Evolutionary conservation across 1,140 invertebrate species (phyloP).

Genomic region (Calycopis cecrops): DNA sequence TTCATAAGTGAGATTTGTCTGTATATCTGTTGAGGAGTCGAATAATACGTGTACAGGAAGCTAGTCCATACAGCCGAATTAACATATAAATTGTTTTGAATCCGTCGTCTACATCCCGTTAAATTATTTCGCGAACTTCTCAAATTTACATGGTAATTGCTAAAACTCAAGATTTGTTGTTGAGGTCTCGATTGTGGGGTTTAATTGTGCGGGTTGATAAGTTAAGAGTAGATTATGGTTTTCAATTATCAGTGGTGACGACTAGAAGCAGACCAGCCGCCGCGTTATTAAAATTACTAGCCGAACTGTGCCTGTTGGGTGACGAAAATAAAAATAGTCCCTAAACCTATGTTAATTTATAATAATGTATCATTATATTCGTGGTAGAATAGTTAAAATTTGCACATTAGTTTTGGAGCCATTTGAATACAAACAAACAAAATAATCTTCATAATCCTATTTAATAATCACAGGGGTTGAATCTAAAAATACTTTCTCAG

Average conservation of each 20-base stretch:
- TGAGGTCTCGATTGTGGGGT: slow-evolving; percentile 52
- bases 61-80: slow-evolving; percentile 60
- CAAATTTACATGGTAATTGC: slow-evolving; percentile 73
- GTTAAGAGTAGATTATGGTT: slow-evolving; percentile 1
- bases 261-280: neutral
- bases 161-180: slow-evolving; percentile 70
- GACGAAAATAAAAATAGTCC: no score
- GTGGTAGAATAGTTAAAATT: no score
- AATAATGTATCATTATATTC: no score
- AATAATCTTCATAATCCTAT: no score
- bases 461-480: no score
- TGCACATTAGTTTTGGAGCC: no score
- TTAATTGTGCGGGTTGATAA: slow-evolving; percentile 25
- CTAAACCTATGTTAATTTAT: no score
- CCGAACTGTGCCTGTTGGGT: no score
- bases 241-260: slow-evolving; percentile 13
- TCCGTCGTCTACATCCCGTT: slow-evolving; percentile 61
- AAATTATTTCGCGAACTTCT: slow-evolving; percentile 72
- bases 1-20: slow-evolving; percentile 24
- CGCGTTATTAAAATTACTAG: no score
- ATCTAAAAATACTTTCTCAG: no score
- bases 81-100: slow-evolving; percentile 73
- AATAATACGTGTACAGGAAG: slow-evolving; percentile 39
- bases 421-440: no score
- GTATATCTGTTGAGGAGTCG: slow-evolving; percentile 31